Base-by-base conservation (phyloP, 1,140 invertebrate genomes). In the Laupala kohalensis region DNA sequence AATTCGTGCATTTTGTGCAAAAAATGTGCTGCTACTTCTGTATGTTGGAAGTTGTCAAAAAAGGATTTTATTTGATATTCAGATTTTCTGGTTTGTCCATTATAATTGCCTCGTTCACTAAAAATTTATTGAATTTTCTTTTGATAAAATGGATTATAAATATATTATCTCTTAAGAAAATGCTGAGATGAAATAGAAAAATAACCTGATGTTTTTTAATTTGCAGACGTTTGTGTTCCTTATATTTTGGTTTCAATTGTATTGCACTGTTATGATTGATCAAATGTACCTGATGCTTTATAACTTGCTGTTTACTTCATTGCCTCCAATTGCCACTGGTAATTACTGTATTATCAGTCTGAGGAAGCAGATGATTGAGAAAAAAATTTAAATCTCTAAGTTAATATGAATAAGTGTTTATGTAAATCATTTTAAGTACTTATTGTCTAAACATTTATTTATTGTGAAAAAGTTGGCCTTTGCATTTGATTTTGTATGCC, bases 201-300 rank as follows among this genome's bases (percentile, higher is more conserved):
- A 4, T 13, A 53, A 53, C 28, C 72, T n/a, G n/a, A 73, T 67
- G 65, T 74, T 64, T 76, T 78, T 74, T 70, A 29, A 75, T 76
- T 84, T 83, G 4, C 82, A 93, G 90, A 91, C 91, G 25, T 95
- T 96, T 81, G 93, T 96, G 76, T 95, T 96, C 83, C 84, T 96
- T 26, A 88, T 95, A 77, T 96, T 96, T 82, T 97, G 93, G 93
- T 96, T 89, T 81, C 83, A 97, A 84, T 79, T 96, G 65, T 96
- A 91, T 79, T 94, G 92, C 80, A 85, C 88, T 73, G 92, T 96
- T 67, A 94, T 95, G 90, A 92, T 96, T 75, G 94, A 97, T 80
- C 92, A 95, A 82, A 88, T 96, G 82, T 95, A 95, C 80, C 86
- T 96, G 75, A 95, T 96, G 93, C 83, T 95, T 6, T 96, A 95